Conservation (phyloP, 2,888 invertebrate species). For the Lamproptera curius region DNA sequence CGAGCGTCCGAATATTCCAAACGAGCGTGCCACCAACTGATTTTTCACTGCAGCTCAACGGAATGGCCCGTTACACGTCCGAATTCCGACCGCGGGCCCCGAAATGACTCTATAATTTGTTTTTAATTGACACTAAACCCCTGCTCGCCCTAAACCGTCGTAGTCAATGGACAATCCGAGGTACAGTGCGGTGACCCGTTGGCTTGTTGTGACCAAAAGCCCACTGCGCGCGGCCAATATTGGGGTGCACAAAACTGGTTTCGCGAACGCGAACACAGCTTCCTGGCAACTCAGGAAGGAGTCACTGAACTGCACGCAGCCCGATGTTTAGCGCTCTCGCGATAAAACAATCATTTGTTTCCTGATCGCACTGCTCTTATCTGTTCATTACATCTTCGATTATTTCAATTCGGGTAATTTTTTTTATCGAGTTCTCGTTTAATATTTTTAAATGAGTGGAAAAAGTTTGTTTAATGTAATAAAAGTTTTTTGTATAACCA, state of each 20-base stretch:
- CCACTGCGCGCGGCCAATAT: conserved; percentile 43
- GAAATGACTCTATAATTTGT: conserved; percentile 12
- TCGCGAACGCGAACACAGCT: conserved; percentile 62
- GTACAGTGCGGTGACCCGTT: conserved; percentile 24
- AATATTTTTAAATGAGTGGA: neutral
- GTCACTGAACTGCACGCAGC: conserved; percentile 73
- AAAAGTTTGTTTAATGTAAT: too few relatives aligned
- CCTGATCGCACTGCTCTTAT: conserved; percentile 22
- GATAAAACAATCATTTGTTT: conserved; percentile 60
- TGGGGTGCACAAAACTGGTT: conserved; percentile 71
- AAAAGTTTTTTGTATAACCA: too few relatives aligned
- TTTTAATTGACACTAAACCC: conserved; percentile 15
- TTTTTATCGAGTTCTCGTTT: conserved; percentile 6
- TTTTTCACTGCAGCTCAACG: conserved; percentile 6
- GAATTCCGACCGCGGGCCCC: conserved; percentile 5
- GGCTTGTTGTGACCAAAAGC: conserved; percentile 30
- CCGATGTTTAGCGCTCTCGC: conserved; percentile 68
- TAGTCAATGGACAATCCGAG: conserved; percentile 11
- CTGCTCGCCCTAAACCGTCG: neutral
- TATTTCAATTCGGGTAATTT: neutral
- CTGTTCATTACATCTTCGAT: conserved; percentile 3
- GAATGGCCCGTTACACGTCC: conserved; percentile 10
- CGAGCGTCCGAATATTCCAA: conserved; percentile 48
- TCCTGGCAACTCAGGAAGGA: conserved; percentile 68
- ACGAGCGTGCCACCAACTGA: conserved; percentile 30